Base-by-base conservation (phyloP, 2,113 vertebrate genomes). In the Perca schrenkii region DNA sequence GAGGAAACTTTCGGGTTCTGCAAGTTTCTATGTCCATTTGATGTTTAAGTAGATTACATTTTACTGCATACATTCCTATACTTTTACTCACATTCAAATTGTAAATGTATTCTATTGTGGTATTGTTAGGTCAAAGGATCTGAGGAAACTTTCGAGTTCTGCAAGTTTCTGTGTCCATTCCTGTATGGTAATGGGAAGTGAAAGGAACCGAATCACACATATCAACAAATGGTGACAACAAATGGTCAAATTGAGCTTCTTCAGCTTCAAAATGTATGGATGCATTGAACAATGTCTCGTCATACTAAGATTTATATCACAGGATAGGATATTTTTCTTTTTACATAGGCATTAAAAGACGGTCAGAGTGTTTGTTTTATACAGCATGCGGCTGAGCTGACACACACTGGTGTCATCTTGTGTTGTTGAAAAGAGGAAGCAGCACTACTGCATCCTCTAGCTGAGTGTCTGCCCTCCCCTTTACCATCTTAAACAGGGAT, bases 361-460 rank as follows among this genome's bases (percentile, higher is more conserved):
- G 8, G 13, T 6, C 7, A 28, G 13, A 49, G 0, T 21, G 28
- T 28, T 28, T 28, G 34, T 47, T 73, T 68, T 13, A 25, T 16
- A 31, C 21, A 62, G 21, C 57, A 72, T 8, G 54, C 6, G 0
- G 57, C 57, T 64, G 28, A n/a, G 17, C 57, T 54, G 76, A 50
- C 36, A 58, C 14, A 34, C 12, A 34, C 34, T 1, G 3, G 4
- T 53, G 52, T 70, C 68, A 36, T 63, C 2, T 49, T 52, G n/a
- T 49, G 2, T 8, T 22, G 7, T 21, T 62, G 8, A 80, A 90
- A 85, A 80, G 77, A 85, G 87, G 88, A 90, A 90, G 74, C 56
- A 54, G 8, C 21, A 56, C 22, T 57, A 28, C 15, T 22, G 68
- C 43, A 8, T 12, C 12, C 50, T 71, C 0, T 10, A 7, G 21